Percentiles rank a stretch among this genome's conserved stretches.
These are phyloP conservation scores for Spinus pinus DNA, from an alignment of 2,797 vertebrate species.

Conservation along the genomic window DNA sequence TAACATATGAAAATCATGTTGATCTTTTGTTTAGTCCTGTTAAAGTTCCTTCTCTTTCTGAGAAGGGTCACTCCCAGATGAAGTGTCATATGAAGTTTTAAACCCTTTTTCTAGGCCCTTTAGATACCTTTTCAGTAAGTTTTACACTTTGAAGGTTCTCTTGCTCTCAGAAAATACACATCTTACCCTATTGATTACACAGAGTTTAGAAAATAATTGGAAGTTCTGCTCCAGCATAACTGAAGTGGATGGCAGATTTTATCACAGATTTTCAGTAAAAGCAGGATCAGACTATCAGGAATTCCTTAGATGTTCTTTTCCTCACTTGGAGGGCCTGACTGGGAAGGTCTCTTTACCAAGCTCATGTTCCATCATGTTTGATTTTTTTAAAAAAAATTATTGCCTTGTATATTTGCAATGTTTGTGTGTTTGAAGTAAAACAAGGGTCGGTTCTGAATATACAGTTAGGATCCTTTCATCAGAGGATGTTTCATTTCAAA, in stretches of 20 bases:
- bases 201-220: neutral
- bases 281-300: neutral
- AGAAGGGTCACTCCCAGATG: neutral
- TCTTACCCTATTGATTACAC: neutral
- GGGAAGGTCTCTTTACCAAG: neutral
- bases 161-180: neutral
- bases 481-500: neutral
- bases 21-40: neutral
- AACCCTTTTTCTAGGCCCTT: neutral
- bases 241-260: neutral
- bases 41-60: neutral
- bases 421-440: neutral
- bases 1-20: neutral
- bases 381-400: neutral
- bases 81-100: neutral
- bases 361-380: neutral
- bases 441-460: neutral
- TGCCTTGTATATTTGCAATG: neutral
- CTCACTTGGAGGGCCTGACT: neutral
- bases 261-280: neutral
- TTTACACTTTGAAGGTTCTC: neutral
- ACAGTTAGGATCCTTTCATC: accelerated
- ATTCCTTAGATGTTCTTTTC: neutral
- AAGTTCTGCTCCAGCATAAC: neutral
- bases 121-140: neutral